Evolutionary conservation across 2,888 invertebrate genomes (phyloP).

Genomic region (Lingula anatina): DNA sequence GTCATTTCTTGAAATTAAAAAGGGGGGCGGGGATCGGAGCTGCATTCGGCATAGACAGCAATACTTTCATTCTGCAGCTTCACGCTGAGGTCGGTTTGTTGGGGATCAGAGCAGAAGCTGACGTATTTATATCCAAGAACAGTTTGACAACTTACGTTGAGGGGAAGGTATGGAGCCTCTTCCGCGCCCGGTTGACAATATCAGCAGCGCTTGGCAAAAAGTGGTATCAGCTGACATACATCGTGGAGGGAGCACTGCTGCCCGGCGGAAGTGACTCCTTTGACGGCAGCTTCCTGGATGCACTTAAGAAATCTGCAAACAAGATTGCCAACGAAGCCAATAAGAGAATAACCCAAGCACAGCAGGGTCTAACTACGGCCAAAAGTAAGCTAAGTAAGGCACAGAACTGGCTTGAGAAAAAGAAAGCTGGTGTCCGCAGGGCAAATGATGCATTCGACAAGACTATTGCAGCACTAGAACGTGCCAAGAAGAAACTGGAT

Average conservation of each 20-base stretch:
- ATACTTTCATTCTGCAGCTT: constrained; percentile 7
- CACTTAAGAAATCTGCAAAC: constrained; percentile 4
- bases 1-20: too few species aligned
- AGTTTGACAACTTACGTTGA: constrained; percentile 10
- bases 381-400: constrained; percentile 8
- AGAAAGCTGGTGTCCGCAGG: constrained; percentile 7
- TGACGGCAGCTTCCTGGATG: constrained; percentile 13
- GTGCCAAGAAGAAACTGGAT: constrained; percentile 13
- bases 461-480: constrained; percentile 10
- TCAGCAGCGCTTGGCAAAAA: constrained; percentile 9
- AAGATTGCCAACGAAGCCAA: constrained; percentile 9
- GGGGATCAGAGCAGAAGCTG: constrained; percentile 7
- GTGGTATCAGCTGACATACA: too few species aligned
- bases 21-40: too few species aligned
- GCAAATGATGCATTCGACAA: constrained; percentile 13
- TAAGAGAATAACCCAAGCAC: too few species aligned
- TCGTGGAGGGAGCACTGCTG: too few species aligned
- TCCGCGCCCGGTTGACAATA: constrained; percentile 8
- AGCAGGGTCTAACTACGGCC: too few species aligned
- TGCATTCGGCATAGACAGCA: too few species aligned
- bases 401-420: too few species aligned
- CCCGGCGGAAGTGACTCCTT: constrained; percentile 10
- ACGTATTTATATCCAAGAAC: constrained; percentile 10
- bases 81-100: constrained; percentile 8
- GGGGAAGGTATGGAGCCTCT: constrained; percentile 13